Base-by-base conservation (phyloP, 2,888 invertebrate genomes). In the Amphipyra tragopoginis region DNA sequence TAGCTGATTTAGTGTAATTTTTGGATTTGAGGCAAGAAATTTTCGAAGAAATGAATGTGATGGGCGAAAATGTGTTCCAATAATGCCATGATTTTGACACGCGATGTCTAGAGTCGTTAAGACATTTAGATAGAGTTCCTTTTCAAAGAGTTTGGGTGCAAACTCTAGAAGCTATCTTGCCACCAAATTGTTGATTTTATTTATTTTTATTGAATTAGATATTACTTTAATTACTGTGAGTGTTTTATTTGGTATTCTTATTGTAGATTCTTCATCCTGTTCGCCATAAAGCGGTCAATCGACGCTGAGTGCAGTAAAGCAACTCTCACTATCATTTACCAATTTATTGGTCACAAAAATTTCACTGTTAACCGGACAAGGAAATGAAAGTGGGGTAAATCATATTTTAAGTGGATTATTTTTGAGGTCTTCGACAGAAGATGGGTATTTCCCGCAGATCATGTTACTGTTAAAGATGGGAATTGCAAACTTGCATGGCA, bases 81-180 rank as follows among this genome's bases (percentile, higher is more conserved):
- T 58, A 74, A 73, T 77, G 79, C 72, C 76, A 75, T 29, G 71
- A 71, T 82, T 79, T 52, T 48, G 71, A 73, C 65, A 66, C n/a
- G 45, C 42, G 42, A 56, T n/a, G 49, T 72, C 44, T 66, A 39
- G 5, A 62, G 66, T 71, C 61, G 44, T 71, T 54, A 50, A 48
- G 71, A 71, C 71, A 11, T 44, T 51, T 66, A 84, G 86, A 87
- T 87, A 84, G 89, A 90, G 91, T 92, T 90, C 92, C 90, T 92
- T 80, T 74, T 78, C 75, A 74, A 75, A 79, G 86, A 82, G 86
- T 90, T 83, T 78, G 74, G 60, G 63, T 73, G 78, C 80, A 76
- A 79, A 85, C 87, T 90, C 86, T 81, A 85, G 92, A 93, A 90
- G 93, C 93, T 93, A 93, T 92, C 92, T 93, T 93, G 92, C 92